These are phyloP conservation scores for Parauchenoglanis ngamensis DNA, from an alignment of 2,797 vertebrate species.

Conservation along the genomic window DNA sequence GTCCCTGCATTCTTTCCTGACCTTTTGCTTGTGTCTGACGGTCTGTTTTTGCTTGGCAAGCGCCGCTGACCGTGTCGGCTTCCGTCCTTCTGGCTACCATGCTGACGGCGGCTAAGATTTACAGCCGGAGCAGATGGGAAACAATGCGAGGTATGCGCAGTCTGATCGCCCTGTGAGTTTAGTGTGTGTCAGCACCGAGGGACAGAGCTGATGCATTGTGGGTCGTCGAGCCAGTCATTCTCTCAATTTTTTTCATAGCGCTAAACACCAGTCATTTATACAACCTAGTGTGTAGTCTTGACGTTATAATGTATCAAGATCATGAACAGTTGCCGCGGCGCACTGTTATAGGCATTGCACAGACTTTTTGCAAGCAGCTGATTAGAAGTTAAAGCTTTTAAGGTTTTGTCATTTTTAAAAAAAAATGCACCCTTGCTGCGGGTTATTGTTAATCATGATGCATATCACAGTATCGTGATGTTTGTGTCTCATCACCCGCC, in stretches of 20 bases:
- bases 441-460: neutral
- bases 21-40: neutral
- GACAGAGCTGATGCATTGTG: constrained; percentile 5
- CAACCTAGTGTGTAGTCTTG: neutral
- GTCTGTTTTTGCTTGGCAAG: constrained; percentile 2
- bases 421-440: neutral
- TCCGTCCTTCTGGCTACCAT: constrained; percentile 12
- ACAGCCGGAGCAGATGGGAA: constrained; percentile 33
- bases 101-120: constrained; percentile 15
- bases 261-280: neutral
- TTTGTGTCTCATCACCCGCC: no score
- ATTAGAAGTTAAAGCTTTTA: no score
- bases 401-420: neutral
- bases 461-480: no score
- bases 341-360: neutral
- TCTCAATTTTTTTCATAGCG: neutral
- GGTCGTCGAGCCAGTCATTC: neutral
- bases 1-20: constrained; percentile 18
- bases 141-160: constrained; percentile 27
- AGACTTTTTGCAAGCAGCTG: no score
- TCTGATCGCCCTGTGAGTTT: constrained; percentile 15
- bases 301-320: neutral
- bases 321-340: neutral
- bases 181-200: neutral
- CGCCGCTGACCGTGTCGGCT: constrained; percentile 7